These are phyloP conservation scores for Osmerus eperlanus DNA, from an alignment of 2,113 vertebrate species.

Conservation along the genomic window DNA sequence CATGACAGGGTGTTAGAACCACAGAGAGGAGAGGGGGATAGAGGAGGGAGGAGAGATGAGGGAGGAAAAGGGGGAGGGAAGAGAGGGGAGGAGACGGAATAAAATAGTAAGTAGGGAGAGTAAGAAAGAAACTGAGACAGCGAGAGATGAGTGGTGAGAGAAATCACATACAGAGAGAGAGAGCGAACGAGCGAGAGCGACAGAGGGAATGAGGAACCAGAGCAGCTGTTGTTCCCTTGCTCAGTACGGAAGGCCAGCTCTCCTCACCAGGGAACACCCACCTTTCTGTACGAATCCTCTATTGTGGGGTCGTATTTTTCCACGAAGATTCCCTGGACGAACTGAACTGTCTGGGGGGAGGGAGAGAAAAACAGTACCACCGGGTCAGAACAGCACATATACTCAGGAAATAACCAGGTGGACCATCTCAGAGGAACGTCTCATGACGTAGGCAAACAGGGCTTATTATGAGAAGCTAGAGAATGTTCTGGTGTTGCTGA, in stretches of 20 bases:
- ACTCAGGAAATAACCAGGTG: too few species aligned
- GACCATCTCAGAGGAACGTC: too few species aligned
- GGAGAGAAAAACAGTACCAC: background rate
- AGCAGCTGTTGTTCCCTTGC: conserved; percentile 41
- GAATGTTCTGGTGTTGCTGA: too few species aligned
- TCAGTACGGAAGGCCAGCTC: background rate
- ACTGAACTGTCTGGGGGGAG: conserved; percentile 88
- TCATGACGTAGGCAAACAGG: background rate
- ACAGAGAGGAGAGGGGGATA: background rate
- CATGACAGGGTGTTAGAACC: conserved; percentile 20
- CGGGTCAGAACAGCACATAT: too few species aligned
- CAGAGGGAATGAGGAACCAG: conserved; percentile 10
- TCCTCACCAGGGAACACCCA: conserved; percentile 62
- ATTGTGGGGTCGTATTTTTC: conserved; percentile 99
- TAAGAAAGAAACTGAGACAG: background rate
- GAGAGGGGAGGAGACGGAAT: background rate
- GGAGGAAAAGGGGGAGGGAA: background rate
- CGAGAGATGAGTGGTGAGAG: background rate
- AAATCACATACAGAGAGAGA: background rate
- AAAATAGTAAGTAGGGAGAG: background rate
- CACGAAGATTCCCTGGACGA: conserved; percentile 99
- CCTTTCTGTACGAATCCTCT: conserved; percentile 99
- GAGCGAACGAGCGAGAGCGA: background rate
- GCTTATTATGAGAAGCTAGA: too few species aligned
- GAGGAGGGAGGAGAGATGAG: conserved; percentile 28